Base-by-base conservation (phyloP, 2,113 vertebrate species). In the Chaetura pelagica region DNA sequence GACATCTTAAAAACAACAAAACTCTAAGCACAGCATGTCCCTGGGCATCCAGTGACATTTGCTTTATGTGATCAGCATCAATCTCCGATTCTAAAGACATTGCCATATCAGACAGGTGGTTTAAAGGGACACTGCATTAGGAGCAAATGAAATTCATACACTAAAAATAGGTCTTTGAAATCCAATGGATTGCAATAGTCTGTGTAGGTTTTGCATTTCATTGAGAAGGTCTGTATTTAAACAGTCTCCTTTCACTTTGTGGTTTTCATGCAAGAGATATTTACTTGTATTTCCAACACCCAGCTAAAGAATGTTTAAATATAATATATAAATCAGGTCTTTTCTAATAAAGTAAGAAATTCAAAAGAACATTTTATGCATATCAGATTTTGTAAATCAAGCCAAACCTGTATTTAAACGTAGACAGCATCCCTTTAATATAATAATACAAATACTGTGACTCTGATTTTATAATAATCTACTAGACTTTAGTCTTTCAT, bases 391-490 rank as follows among this genome's bases (percentile, higher is more conserved):
- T 69, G 55, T 52, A 96, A 89, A 83, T 95, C 85, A 88, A 97
- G 84, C 48, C 87, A 84, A 96, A 93, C 92, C 90, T 92, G 91
- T 94, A 94, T 75, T 97, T 66, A 95, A 89, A 87, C 8, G 9
- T 1, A 96, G 81, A 91, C 86, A 93, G 88, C 88, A 51, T 62
- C 90, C 89, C 88, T 95, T 77, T 79, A 85, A 90, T 71, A 92
- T 16, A 92, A 90, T 6, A 93, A 55, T 10, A 94, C 63, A 90
- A 84, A 95, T 30, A 61, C 91, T 5, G 55, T 87, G 93, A 82
- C 87, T 86, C 91, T 82, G 91, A 94, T 94, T 94, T 91, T 91
- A 94, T 85, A 96, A 94, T 77, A 55, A 91, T 68, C 94, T 74
- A 51, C 81, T 18, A 81, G 84, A 88, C 94, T 91, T 87, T 3